phyloP scores from a whole-genome alignment of 2,797 vertebrate genomes.

The Buphagus erythrorhynchus region DNA sequence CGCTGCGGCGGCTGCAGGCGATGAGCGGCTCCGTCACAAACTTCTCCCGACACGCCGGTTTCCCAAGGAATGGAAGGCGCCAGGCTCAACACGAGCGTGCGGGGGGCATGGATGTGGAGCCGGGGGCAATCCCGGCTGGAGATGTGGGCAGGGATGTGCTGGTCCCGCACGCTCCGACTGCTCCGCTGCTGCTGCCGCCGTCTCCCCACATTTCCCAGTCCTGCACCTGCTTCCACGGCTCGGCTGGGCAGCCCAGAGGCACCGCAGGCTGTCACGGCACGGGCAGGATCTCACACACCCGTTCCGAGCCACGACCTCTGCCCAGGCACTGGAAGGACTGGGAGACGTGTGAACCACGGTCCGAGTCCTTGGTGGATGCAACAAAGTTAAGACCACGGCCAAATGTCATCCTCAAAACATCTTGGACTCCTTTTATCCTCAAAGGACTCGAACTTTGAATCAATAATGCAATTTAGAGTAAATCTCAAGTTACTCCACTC shows the following conservation, averaged over 20 bases:
- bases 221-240: not conserved
- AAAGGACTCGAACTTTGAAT: not conserved
- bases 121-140: not conserved
- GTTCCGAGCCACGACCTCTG: fast-evolving
- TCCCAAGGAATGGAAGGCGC: not conserved
- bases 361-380: not conserved
- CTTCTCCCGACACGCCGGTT: not conserved
- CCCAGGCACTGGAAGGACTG: not conserved
- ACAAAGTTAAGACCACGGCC: fast-evolving
- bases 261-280: fast-evolving
- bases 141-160: not conserved
- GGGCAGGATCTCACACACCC: fast-evolving
- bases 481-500: not conserved
- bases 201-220: not conserved
- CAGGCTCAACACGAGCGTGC: not conserved
- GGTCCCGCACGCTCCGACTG: fast-evolving
- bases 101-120: not conserved
- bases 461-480: not conserved
- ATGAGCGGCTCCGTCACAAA: not conserved
- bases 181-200: not conserved
- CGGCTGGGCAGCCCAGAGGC: fast-evolving
- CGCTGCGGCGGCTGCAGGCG: not conserved
- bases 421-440: not conserved
- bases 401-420: not conserved
- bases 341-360: fast-evolving